These are phyloP conservation scores for Agriopis aurantiaria DNA, from an alignment of 2,888 invertebrate species.

Conservation along the genomic window DNA sequence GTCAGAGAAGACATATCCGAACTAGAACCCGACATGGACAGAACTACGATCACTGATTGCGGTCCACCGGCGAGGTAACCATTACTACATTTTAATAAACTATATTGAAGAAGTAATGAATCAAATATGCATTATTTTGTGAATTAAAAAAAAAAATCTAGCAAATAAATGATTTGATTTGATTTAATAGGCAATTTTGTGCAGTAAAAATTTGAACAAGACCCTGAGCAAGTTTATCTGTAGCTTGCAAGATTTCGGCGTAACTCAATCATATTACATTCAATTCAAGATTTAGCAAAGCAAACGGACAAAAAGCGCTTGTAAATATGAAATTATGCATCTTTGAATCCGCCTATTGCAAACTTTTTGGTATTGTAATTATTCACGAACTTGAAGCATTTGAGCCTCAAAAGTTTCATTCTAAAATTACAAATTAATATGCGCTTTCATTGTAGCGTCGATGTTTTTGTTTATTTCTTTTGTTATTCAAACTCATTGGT, in stretches of 20 bases:
- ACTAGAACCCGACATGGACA: slow-evolving; percentile 81
- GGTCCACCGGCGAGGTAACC: slow-evolving; percentile 89
- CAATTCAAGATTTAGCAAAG: not conserved
- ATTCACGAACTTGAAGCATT: slow-evolving; percentile 10
- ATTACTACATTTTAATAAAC: slow-evolving; percentile 15
- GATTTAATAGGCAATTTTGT: too few species aligned
- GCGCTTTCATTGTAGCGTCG: slow-evolving; percentile 84
- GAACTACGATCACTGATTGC: slow-evolving; percentile 81
- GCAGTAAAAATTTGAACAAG: too few species aligned
- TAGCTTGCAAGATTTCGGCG: too few species aligned
- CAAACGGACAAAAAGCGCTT: not conserved
- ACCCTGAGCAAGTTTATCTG: too few species aligned
- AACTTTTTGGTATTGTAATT: slow-evolving; percentile 4
- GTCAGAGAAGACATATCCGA: slow-evolving; percentile 87
- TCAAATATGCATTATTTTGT: not conserved
- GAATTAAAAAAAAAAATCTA: too few species aligned
- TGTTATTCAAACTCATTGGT: slow-evolving; percentile 27
- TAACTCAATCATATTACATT: not conserved
- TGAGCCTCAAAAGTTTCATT: slow-evolving; percentile 32
- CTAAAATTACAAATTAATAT: slow-evolving; percentile 55
- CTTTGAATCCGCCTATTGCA: slow-evolving; percentile 6
- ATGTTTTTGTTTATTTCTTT: slow-evolving; percentile 28
- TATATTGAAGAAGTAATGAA: not conserved
- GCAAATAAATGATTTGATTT: too few species aligned
- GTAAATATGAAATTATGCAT: slow-evolving; percentile 12